Base-by-base conservation (phyloP, 2,113 vertebrate species). In the Oophaga pumilio region DNA sequence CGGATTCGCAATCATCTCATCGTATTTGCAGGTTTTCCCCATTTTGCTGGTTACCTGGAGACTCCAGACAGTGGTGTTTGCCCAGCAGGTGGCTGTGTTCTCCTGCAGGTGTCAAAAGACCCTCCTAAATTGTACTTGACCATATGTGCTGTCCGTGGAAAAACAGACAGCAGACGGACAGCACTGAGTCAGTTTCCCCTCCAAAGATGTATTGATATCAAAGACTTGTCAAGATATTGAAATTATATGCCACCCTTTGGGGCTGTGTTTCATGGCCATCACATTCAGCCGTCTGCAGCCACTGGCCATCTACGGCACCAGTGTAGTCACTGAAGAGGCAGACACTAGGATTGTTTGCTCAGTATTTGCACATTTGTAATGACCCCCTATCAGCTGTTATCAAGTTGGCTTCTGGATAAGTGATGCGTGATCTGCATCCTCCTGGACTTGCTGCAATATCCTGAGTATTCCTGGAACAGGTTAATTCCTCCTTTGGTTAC, bases 351-450 rank as follows among this genome's bases (percentile, higher is more conserved):
- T 60, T 60, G 60, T 80, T 60, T 60, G 13, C 78, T 80, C 56
- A 80, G 53, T 28, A 80, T 80, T 78, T 24, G 52, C 76, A 78
- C 10, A 7, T 26, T 80, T 20, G n/a, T 43, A 79, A 28, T 79
- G 77, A 28, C 77, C 77, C 53, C 77, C 77, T 57, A 18, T 26
- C 28, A 74, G 71, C 71, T 50, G 43, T 49, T 50, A 74, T 50
- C 71, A 50, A 43, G 78, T 20, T 0, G 78, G 15, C 56, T 60
- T 13, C 56, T 60, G 10, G 56, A 20, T 80, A 59, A 59, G 50
- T 20, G 15, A 33, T 60, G 57, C 33, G 56, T 60, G 56, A 80
- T 59, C 26, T 60, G 78, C 78, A 8, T 56, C 56, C 78, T 6
- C 56, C 56, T 22, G 18, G 24, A 60, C 8, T 2, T 80, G 24